Percentiles rank a stretch among this genome's conserved stretches.
Evolutionary conservation across 2,113 vertebrate species (phyloP).

Genomic region (Toxostoma redivivum): DNA sequence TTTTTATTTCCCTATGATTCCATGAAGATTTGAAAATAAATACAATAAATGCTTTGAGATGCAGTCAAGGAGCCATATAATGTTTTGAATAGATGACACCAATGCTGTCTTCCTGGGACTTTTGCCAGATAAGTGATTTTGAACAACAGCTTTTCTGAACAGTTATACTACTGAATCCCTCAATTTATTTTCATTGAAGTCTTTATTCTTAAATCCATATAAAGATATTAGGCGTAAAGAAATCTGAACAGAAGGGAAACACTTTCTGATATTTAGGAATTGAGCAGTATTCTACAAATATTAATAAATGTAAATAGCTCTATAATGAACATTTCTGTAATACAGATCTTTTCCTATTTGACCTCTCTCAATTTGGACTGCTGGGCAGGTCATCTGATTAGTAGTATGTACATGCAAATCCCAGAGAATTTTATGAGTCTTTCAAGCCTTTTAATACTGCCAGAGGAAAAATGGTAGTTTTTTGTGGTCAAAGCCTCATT

Average conservation of each 20-base stretch:
- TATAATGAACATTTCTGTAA: not conserved
- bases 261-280: not conserved
- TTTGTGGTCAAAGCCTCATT: not conserved
- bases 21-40: constrained; percentile 45
- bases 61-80: constrained; percentile 10
- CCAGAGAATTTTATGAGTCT: not conserved
- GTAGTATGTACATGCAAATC: not conserved
- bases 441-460: not conserved
- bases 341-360: not conserved
- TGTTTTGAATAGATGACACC: constrained; percentile 7
- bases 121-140: constrained; percentile 34
- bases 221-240: not conserved
- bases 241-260: not conserved
- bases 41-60: constrained; percentile 3
- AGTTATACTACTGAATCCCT: not conserved
- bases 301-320: not conserved
- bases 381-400: not conserved
- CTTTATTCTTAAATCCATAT: not conserved
- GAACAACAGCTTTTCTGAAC: not conserved
- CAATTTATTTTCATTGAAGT: not conserved
- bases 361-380: not conserved
- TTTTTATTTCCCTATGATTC: constrained; percentile 18
- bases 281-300: not conserved
- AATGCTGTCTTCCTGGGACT: constrained; percentile 21
- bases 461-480: not conserved